Percentiles rank a stretch among this genome's conserved stretches.
Conservation (phyloP, 2,888 invertebrate genomes). For the Tenthredo distinguenda region DNA sequence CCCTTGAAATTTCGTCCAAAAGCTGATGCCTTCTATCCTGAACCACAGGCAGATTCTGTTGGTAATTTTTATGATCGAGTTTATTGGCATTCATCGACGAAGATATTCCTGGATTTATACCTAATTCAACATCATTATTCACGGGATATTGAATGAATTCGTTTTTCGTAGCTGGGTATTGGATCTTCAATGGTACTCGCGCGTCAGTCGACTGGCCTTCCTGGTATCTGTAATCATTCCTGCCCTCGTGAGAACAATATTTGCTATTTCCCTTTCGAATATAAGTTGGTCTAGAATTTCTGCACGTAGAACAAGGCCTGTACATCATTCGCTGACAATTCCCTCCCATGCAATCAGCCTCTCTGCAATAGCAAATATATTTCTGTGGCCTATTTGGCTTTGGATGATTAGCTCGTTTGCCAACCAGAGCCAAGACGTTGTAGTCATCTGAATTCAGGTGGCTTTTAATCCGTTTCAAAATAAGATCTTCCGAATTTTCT, state of each 20-base stretch:
- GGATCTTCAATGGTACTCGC: slow-evolving; percentile 2
- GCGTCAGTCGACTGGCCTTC: neutral
- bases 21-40: neutral
- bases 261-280: neutral
- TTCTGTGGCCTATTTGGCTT: slow-evolving; percentile 54
- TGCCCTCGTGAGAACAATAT: neutral
- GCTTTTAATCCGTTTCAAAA: slow-evolving; percentile 27
- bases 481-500: neutral
- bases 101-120: neutral
- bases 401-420: slow-evolving; percentile 14
- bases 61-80: neutral
- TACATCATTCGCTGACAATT: slow-evolving; percentile 32
- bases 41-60: neutral
- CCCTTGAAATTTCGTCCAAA: neutral
- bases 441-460: slow-evolving; percentile 42
- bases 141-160: neutral
- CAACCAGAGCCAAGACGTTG: slow-evolving; percentile 45
- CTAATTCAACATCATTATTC: neutral
- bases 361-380: slow-evolving; percentile 65
- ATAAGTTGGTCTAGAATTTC: slow-evolving; percentile 6
- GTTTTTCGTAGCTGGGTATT: neutral
- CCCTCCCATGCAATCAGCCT: slow-evolving; percentile 53
- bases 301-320: slow-evolving; percentile 41
- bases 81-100: neutral
- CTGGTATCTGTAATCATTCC: neutral